Percentiles rank a stretch among this genome's conserved stretches.
phyloP scores from a whole-genome alignment of 2,888 invertebrate species.

The Axea sp. region DNA sequence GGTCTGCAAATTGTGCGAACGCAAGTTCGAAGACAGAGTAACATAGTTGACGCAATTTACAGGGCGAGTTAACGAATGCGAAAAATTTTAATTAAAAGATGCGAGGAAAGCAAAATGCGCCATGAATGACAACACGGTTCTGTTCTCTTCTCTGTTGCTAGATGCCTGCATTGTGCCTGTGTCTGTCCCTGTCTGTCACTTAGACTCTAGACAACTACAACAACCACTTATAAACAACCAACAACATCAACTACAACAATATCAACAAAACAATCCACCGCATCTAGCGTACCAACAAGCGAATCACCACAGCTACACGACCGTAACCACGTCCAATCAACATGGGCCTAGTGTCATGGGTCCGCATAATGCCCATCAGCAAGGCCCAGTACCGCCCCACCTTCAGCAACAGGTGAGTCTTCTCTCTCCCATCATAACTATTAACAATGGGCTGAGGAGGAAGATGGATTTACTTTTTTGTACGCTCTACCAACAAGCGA shows the following conservation, averaged over 20 bases:
- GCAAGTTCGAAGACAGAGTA: too few species aligned
- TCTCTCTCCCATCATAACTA: constrained; percentile 63
- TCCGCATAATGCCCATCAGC: constrained; percentile 75
- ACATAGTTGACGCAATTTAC: constrained; percentile 60
- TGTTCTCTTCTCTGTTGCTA: constrained; percentile 92
- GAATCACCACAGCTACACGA: constrained; percentile 80
- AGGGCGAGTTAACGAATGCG: constrained; percentile 11
- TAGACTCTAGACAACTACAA: constrained; percentile 79
- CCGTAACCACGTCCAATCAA: constrained; percentile 78
- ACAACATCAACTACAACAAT: constrained; percentile 77
- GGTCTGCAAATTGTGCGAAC: constrained; percentile 21
- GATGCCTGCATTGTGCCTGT: constrained; percentile 88
- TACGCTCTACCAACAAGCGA: constrained; percentile 4
- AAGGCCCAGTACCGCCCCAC: constrained; percentile 77
- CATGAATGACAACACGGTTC: constrained; percentile 79
- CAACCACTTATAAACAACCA: constrained; percentile 77
- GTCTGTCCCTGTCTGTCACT: constrained; percentile 80
- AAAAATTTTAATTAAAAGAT: constrained; percentile 36
- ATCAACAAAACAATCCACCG: constrained; percentile 80
- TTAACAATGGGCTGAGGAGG: constrained; percentile 59
- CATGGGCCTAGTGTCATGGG: constrained; percentile 75
- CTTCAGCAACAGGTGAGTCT: constrained; percentile 79
- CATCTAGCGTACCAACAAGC: constrained; percentile 80
- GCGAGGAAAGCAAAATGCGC: constrained; percentile 71
- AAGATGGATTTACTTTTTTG: constrained; percentile 53